phyloP scores from a whole-genome alignment of 2,113 vertebrate genomes.

The Cynocephalus volans region DNA sequence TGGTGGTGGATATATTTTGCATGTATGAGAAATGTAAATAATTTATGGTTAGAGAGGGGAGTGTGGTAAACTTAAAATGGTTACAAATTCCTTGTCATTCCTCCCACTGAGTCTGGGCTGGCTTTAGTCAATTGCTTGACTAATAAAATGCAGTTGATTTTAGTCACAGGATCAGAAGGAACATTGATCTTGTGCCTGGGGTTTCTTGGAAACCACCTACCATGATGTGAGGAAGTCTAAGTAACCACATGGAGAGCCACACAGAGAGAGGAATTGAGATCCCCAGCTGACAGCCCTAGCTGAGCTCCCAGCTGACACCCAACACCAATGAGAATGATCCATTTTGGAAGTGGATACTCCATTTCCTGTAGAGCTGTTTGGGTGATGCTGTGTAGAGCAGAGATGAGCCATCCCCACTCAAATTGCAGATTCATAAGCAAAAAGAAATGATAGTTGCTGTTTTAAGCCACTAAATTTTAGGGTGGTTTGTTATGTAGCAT shows the following conservation, averaged over 20 bases:
- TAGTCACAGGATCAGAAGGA: conserved; percentile 45
- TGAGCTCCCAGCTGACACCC: neutral
- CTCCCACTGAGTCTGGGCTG: neutral
- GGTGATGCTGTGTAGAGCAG: neutral
- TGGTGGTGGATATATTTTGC: neutral
- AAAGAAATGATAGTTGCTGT: neutral
- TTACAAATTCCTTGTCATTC: conserved; percentile 42
- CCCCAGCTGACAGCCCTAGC: neutral
- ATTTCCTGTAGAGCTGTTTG: neutral
- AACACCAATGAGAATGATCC: neutral
- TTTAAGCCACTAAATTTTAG: conserved; percentile 29
- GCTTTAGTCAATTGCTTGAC: conserved; percentile 7
- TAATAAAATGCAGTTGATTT: conserved; percentile 37
- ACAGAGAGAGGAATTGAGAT: conserved; percentile 32
- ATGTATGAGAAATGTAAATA: conserved; percentile 30
- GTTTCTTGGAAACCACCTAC: neutral
- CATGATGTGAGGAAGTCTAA: conserved; percentile 20
- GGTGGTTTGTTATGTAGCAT: conserved; percentile 33
- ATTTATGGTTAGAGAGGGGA: neutral
- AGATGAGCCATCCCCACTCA: conserved; percentile 26
- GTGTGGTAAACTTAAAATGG: conserved; percentile 7
- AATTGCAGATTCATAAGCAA: conserved; percentile 40
- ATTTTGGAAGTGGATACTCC: neutral
- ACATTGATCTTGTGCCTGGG: neutral
- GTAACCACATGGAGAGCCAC: neutral